Evolutionary conservation across 2,888 invertebrate species (phyloP), one percentile per base, ranked within the genome.

Genomic region (Lasioglossum oenotherae): DNA sequence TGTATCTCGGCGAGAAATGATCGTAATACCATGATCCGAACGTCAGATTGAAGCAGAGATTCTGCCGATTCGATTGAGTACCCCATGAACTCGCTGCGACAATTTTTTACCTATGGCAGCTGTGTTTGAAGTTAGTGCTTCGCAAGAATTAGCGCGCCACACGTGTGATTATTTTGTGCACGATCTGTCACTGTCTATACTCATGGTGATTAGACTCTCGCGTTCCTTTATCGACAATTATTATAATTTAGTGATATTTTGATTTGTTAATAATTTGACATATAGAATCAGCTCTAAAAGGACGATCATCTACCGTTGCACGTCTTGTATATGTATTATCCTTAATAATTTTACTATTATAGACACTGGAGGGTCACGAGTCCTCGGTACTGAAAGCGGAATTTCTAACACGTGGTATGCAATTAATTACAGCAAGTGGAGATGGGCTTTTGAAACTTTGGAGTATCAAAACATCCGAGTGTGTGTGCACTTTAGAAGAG

Each of bases 361-460:
- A 97, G 97, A 98, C 98, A 1, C 96, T 99, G 91, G 98, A 98
- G 96, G 98, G 98, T 0, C 99, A 99, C 94, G 98, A 98, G 92
- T 97, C 98, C 89, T 98, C 98, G 5, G 98, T 99, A 19, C 95
- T 99, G 73, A 97, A 97, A 93, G 96, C 97, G 0, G 97, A 97
- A 93, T 99, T 99, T 95, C 93, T 99, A 76, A 97, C 97, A 81
- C 96, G 97, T 92, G 99, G 99, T 2, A 97, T 98, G 96, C 99
- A 99, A 95, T 96, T 99, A 77, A 93, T 99, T 76, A 98, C 98
- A 6, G 96, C 97, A 84, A 98, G 98, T 27, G 98, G 98, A 23
- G 99, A 99, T 96, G 99, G 99, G 12, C 96, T 99, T 46, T 93
- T 99, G 2, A 99, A 99, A 95, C 95, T 99, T 31, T 99, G 99